Evolutionary conservation across 2,113 vertebrate species (phyloP).

Genomic region (Zapus hudsonius): DNA sequence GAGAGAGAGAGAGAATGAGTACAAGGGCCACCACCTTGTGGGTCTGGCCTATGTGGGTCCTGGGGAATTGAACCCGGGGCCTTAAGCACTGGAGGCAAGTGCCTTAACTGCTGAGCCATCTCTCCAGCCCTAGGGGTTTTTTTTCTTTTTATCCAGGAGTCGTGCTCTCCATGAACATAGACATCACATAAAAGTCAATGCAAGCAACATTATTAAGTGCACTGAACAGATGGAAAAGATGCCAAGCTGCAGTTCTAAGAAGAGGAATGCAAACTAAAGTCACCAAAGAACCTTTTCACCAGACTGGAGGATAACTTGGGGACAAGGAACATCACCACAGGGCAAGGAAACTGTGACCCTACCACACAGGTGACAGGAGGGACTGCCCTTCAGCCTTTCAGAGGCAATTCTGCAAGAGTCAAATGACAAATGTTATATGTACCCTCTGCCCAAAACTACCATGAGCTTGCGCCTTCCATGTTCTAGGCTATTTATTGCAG

Average conservation of each 20-base stretch:
- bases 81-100: no score
- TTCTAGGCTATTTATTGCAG: neutral
- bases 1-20: no score
- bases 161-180: neutral
- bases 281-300: neutral
- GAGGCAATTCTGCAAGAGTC: neutral
- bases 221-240: neutral
- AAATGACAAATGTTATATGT: neutral
- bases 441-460: neutral
- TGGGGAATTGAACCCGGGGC: no score
- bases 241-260: neutral
- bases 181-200: slow-evolving; percentile 27
- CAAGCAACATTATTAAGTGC: neutral
- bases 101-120: no score
- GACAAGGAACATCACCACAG: neutral
- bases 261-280: slow-evolving; percentile 5
- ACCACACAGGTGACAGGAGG: neutral
- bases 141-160: neutral
- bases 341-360: no score
- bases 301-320: neutral
- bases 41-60: no score
- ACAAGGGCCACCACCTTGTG: no score
- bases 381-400: neutral
- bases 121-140: no score
- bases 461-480: neutral